phyloP scores from a whole-genome alignment of 2,888 invertebrate genomes.

The Pollenia angustigena region DNA sequence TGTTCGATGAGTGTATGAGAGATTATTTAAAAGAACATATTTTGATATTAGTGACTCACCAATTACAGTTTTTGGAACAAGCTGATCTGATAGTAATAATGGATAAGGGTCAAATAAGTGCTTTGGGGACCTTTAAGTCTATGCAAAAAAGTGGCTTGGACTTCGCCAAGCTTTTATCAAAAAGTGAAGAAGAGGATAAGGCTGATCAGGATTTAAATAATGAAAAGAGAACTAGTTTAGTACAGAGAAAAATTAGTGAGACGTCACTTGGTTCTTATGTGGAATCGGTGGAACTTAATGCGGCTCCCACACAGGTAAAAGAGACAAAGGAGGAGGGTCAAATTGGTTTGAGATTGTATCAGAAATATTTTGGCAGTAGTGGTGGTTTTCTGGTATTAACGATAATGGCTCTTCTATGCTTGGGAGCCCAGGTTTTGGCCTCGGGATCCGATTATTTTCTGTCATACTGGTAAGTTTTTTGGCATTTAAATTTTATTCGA shows the following conservation, averaged over 20 bases:
- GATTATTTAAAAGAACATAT: constrained; percentile 87
- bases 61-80: constrained; percentile 90
- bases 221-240: constrained; percentile 66
- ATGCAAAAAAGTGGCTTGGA: constrained; percentile 90
- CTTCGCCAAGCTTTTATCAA: constrained; percentile 89
- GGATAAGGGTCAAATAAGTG: constrained; percentile 82
- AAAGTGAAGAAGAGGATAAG: constrained; percentile 84
- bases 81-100: constrained; percentile 86
- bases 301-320: constrained; percentile 83
- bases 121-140: constrained; percentile 89
- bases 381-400: constrained; percentile 87
- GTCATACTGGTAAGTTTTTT: constrained; percentile 86
- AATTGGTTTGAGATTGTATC: constrained; percentile 87
- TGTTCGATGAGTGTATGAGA: constrained; percentile 88
- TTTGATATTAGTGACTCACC: constrained; percentile 92
- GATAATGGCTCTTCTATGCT: constrained; percentile 86
- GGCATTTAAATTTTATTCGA: too few species aligned
- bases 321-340: constrained; percentile 88
- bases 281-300: constrained; percentile 85
- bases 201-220: constrained; percentile 67
- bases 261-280: constrained; percentile 84
- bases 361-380: constrained; percentile 89
- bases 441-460: constrained; percentile 92
- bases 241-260: constrained; percentile 81
- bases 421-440: constrained; percentile 88